Base-by-base conservation (phyloP, 2,797 vertebrate species). In the Syngnathus acus region DNA sequence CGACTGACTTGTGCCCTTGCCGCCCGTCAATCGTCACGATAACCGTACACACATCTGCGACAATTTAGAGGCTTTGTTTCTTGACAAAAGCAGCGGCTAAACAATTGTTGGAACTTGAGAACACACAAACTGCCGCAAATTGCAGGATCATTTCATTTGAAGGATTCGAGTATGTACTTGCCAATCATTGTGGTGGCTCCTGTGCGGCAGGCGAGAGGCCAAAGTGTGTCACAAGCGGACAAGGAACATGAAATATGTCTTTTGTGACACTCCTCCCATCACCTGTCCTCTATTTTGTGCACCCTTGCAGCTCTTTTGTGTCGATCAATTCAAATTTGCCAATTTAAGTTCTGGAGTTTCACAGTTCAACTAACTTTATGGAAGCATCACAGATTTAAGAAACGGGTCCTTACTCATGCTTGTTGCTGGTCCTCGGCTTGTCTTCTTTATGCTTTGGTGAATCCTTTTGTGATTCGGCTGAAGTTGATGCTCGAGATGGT, bases 181-280 rank as follows among this genome's bases (percentile, higher is more conserved):
- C 88, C 82, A 40, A 64, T 38, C 83, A 87, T 87, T 7, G 64
- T 77, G 75, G 1, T 53, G 72, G 75, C 65, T 65, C 70, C 65
- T 74, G 1, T 9, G 48, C 5, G 0, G 21, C 51, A 66, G 7
- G 9, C 48, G 3, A 9, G 0, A 26, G 37, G 21, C 60, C n/a
- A 21, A 40, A 61, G 39, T 63, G 0, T 71, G 68, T 78, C 47
- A 72, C 61, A 69, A 11, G 6, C 2, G 68, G 37, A 61, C 14
- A 8, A 39, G 40, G 48, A 75, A 62, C 61, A 26, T 45, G n/a
- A 38, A 58, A 32, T 58, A 43, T 4, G 0, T 21, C 6, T 64
- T 38, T 55, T 3, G 74, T 13, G 11, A 32, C 62, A 57, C 78
- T 1, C 82, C 81, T 81, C 84, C 81, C 78, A 74, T 62, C 40